Percentiles rank a stretch among this genome's conserved stretches.
Conservation (phyloP, 2,888 invertebrate species). For the Drosophila nr. perissopoda region DNA sequence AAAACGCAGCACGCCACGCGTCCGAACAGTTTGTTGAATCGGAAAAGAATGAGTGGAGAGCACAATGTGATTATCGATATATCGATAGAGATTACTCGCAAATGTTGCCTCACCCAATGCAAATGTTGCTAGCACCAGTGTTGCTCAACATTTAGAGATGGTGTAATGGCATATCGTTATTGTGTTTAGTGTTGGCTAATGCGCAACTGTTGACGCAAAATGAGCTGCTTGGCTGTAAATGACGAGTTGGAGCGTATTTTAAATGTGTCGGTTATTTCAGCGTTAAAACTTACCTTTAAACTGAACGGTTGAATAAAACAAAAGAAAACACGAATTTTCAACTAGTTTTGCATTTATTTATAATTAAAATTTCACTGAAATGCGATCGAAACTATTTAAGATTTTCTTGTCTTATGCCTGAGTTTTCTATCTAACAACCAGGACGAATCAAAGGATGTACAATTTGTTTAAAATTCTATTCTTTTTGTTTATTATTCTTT, state of each 20-base stretch:
- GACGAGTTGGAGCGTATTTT: conserved; percentile 3
- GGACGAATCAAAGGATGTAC: conserved; percentile 59
- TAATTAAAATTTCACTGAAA: conserved; percentile 69
- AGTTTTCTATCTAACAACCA: conserved; percentile 44
- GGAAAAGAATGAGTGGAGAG: conserved; percentile 55
- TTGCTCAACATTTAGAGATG: conserved; percentile 33
- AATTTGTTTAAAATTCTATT: conserved; percentile 47
- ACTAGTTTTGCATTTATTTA: conserved; percentile 64
- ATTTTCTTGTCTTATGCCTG: conserved; percentile 32
- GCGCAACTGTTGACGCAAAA: conserved; percentile 17
- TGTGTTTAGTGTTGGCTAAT: background rate
- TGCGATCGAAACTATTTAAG: conserved; percentile 50
- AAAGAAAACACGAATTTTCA: conserved; percentile 6
- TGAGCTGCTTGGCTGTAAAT: background rate
- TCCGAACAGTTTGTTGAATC: conserved; percentile 58
- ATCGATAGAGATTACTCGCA: conserved; percentile 36
- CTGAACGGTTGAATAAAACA: background rate
- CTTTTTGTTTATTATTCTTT: conserved; percentile 28
- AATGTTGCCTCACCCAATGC: conserved; percentile 10
- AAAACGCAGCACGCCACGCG: conserved; percentile 63
- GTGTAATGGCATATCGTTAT: background rate
- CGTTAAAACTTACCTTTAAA: background rate
- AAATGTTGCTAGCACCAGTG: conserved; percentile 21
- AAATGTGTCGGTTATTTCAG: background rate
- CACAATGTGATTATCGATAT: conserved; percentile 21